Base-by-base conservation (phyloP, 2,888 invertebrate species). In the Tenthredo distinguenda region DNA sequence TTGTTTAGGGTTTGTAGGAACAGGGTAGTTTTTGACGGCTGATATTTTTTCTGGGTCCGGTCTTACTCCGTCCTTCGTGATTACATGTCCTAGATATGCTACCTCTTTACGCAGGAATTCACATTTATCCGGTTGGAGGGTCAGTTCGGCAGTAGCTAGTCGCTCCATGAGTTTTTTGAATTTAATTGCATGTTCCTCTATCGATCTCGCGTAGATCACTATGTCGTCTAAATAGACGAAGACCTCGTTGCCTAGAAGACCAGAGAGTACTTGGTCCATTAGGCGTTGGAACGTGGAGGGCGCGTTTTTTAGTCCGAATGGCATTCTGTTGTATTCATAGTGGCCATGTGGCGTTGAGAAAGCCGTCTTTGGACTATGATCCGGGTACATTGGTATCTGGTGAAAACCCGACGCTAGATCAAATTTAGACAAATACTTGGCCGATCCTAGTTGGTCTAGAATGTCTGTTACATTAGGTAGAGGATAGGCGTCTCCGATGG, bases 371-470 rank as follows among this genome's bases (percentile, higher is more conserved):
- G 26, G 15, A 5, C 21, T 68, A 55, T 86, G n/a, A 65, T 88
- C 77, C 5, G 87, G 85, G 71, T 89, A 47, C 87, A 93, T 88
- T 82, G 86, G 34, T 18, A 93, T 91, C 88, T 93, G 93, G 85
- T 93, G 93, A 87, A 91, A 94, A 0, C 93, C 93, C 4, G 89
- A 89, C 2, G 92, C 90, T n/a, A 93, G 83, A 87, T 93, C 93
- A 47, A 94, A 50, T 0, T 91, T 91, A 2, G 92, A 89, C 82
- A 93, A 93, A 87, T 92, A 93, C 85, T 89, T 89, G 37, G 91
- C 87, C 85, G 90, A 89, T 50, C 92, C 91, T 84, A 94, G 84
- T 87, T 93, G 91, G 84, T 92, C 91, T 18, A 93, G 85, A 74
- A 93, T 92, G 68, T 92, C 91, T 92, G 68, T 92, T 91, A 93